Percentiles rank a stretch among this genome's conserved stretches.
Evolutionary conservation across 2,113 vertebrate species (phyloP).

Genomic region (Lepus americanus): DNA sequence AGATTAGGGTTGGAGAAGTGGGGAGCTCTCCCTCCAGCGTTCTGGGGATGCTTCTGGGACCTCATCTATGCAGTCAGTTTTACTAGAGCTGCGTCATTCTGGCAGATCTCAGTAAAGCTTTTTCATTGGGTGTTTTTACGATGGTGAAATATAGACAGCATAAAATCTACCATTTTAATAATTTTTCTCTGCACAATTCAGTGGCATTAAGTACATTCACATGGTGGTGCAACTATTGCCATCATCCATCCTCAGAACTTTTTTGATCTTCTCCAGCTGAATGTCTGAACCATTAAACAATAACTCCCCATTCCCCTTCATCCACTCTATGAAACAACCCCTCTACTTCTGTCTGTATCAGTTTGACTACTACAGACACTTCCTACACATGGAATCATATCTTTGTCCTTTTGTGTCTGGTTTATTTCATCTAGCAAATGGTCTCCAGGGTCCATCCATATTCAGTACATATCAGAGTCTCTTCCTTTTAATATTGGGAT

Average conservation of each 20-base stretch:
- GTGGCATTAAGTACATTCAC: not conserved
- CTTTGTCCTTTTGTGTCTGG: not conserved
- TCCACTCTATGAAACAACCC: not conserved
- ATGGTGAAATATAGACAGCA: not conserved
- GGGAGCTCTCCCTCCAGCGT: not conserved
- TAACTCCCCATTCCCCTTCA: not conserved
- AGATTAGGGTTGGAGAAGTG: slow-evolving; percentile 35
- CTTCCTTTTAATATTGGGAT: not conserved
- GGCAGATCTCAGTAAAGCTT: slow-evolving; percentile 39
- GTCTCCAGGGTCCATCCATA: not conserved
- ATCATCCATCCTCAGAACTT: not conserved
- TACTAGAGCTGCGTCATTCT: not conserved
- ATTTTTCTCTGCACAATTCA: not conserved
- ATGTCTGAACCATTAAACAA: not conserved
- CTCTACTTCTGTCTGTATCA: not conserved
- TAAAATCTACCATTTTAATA: not conserved
- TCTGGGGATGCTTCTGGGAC: not conserved
- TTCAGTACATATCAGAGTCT: not conserved
- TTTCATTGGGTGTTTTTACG: slow-evolving; percentile 16
- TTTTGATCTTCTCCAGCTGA: not conserved
- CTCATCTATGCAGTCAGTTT: not conserved
- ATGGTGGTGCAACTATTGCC: too few species aligned
- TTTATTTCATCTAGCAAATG: not conserved
- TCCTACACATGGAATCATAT: not conserved
- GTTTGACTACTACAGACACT: not conserved